These are phyloP conservation scores for Agrotis clavis DNA, from an alignment of 2,888 invertebrate genomes.

Conservation along the genomic window DNA sequence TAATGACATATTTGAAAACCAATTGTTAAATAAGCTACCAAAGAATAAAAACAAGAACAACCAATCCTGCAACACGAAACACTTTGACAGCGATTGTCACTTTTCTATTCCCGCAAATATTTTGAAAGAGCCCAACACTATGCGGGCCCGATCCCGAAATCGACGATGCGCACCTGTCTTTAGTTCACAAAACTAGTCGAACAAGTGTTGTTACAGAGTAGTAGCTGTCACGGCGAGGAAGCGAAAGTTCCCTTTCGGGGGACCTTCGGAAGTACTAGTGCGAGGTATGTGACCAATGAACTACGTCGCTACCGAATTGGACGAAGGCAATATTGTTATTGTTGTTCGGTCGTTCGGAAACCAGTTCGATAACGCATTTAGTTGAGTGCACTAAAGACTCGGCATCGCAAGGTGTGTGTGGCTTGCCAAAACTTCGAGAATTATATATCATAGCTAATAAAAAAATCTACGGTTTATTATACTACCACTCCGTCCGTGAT, in stretches of 20 bases:
- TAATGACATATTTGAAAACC: no score
- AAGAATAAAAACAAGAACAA: no score
- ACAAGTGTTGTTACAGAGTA: slow-evolving; percentile 39
- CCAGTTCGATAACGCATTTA: neutral
- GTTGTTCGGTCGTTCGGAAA: slow-evolving; percentile 12
- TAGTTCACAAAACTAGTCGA: slow-evolving; percentile 41
- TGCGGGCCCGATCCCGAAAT: neutral
- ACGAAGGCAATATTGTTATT: slow-evolving; percentile 42
- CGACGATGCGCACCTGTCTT: slow-evolving; percentile 39
- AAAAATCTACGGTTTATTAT: no score
- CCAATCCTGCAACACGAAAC: no score
- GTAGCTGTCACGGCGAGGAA: slow-evolving; percentile 41
- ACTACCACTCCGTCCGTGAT: no score
- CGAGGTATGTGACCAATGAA: slow-evolving; percentile 20
- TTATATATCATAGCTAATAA: no score
- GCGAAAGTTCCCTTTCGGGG: slow-evolving; percentile 62
- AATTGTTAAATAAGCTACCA: no score
- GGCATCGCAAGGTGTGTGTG: no score
- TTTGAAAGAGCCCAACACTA: neutral
- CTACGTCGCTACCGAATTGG: slow-evolving; percentile 24
- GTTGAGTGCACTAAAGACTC: no score
- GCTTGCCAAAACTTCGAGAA: neutral
- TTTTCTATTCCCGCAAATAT: no score
- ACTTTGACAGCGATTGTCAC: no score
- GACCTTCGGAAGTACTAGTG: slow-evolving; percentile 60